Conservation (phyloP, 2,888 invertebrate species). For the Himalopsyche japonica region DNA sequence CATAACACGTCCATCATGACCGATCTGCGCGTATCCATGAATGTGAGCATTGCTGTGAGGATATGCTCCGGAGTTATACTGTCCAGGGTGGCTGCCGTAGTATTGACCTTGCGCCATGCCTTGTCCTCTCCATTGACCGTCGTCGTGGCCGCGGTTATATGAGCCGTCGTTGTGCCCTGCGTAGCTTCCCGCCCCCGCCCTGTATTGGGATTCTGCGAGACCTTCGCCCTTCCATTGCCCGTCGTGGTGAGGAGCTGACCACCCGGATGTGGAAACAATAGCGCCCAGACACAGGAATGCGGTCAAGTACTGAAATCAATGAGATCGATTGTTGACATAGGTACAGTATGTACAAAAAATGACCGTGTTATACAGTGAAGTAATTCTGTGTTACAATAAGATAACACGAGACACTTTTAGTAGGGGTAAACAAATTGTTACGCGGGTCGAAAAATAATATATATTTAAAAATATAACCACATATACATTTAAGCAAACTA, state of each 20-base stretch:
- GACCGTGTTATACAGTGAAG: background rate
- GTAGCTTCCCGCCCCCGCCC: background rate
- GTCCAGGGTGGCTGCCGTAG: background rate
- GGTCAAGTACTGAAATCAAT: background rate
- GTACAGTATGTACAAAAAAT: background rate
- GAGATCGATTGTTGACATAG: background rate
- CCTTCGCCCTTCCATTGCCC: slow-evolving; percentile 4
- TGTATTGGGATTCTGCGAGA: background rate
- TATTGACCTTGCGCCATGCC: slow-evolving; percentile 22
- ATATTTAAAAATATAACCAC: too few species aligned
- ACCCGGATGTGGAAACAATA: slow-evolving; percentile 44
- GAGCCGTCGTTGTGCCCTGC: background rate
- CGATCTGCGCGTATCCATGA: slow-evolving; percentile 14
- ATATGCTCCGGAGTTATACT: slow-evolving; percentile 3
- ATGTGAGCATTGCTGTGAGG: background rate
- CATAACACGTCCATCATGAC: slow-evolving; percentile 19
- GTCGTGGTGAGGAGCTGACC: background rate
- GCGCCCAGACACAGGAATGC: slow-evolving; percentile 28
- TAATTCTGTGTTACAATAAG: too few species aligned
- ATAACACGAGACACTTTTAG: too few species aligned
- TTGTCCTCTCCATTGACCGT: slow-evolving; percentile 25
- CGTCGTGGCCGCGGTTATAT: slow-evolving; percentile 9
- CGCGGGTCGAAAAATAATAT: too few species aligned
- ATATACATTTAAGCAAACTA: too few species aligned
- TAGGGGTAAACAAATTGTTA: too few species aligned